Conservation (phyloP, 2,888 invertebrate species). For the Melanophora roralis region DNA sequence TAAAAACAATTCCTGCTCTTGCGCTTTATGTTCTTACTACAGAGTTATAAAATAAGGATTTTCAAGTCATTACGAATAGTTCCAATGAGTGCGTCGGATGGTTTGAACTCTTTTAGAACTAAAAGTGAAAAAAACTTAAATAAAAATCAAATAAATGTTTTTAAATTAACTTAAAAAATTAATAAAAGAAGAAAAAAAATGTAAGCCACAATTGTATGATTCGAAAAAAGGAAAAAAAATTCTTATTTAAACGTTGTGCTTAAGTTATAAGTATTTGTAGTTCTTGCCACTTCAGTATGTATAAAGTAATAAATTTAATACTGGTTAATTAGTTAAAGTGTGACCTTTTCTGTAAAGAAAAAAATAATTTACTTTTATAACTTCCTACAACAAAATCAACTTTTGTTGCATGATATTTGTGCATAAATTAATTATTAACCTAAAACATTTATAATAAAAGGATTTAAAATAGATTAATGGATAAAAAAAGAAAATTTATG, state of each 20-base stretch:
- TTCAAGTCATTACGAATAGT: constrained; percentile 53
- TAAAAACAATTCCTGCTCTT: constrained; percentile 39
- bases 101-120: constrained; percentile 25
- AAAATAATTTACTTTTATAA: background rate
- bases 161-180: too few species aligned
- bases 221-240: too few species aligned
- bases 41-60: constrained; percentile 40
- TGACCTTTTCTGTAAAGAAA: background rate
- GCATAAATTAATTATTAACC: background rate
- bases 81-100: constrained; percentile 62
- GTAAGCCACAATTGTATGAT: too few species aligned
- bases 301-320: background rate
- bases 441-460: background rate
- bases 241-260: too few species aligned
- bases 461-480: too few species aligned
- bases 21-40: constrained; percentile 42
- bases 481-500: background rate
- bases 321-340: background rate
- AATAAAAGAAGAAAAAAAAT: too few species aligned
- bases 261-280: too few species aligned
- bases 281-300: background rate
- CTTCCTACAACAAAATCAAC: background rate
- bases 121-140: constrained; percentile 1
- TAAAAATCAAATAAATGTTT: background rate
- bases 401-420: background rate